Conservation (phyloP, 2,113 vertebrate species). For the Crotalus helleri region DNA sequence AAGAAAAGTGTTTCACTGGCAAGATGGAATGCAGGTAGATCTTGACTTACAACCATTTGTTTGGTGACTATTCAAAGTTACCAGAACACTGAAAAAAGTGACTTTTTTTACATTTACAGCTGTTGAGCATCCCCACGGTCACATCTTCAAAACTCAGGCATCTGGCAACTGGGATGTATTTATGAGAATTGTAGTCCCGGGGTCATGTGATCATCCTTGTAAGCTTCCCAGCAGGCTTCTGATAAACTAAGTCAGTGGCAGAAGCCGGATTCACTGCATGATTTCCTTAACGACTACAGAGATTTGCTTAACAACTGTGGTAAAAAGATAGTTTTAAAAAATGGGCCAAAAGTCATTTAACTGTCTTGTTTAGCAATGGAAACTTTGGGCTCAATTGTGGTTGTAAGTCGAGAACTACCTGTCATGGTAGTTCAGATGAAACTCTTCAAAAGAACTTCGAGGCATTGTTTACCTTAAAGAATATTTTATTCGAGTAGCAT, state of each 20-base stretch:
- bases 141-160: not conserved
- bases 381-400: not conserved
- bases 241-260: too few species aligned
- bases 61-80: not conserved
- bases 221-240: not conserved
- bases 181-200: not conserved
- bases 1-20: not conserved
- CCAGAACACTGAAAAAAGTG: not conserved
- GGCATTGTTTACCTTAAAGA: too few species aligned
- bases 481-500: too few species aligned
- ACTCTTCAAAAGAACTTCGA: too few species aligned
- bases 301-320: not conserved
- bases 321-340: not conserved
- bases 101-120: not conserved
- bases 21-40: not conserved
- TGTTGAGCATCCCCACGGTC: not conserved
- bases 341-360: not conserved
- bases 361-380: not conserved
- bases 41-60: not conserved
- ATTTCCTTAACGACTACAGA: not conserved
- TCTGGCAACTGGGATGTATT: not conserved
- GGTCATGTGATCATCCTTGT: not conserved
- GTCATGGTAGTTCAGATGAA: too few species aligned
- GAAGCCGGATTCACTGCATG: not conserved
- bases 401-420: not conserved